Evolutionary conservation across 2,888 invertebrate species (phyloP).

Genomic region (Opisthograptis luteolata): DNA sequence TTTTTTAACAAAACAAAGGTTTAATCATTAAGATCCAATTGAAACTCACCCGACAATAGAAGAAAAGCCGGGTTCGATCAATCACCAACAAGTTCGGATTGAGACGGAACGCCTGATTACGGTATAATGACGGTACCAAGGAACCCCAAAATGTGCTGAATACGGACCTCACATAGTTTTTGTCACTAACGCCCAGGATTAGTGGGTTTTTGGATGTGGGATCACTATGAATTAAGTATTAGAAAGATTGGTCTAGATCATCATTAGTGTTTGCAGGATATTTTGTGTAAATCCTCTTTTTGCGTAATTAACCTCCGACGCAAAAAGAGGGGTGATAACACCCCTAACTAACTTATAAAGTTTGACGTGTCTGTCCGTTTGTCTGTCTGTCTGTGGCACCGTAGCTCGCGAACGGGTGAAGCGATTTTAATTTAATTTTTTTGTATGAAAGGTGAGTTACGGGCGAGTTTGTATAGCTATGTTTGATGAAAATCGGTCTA

Average conservation of each 20-base stretch:
- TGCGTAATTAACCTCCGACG: too few species aligned
- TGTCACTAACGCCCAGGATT: conserved; percentile 13
- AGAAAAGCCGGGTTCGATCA: conserved; percentile 45
- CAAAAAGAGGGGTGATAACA: too few species aligned
- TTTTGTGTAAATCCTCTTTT: too few species aligned
- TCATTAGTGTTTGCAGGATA: background rate
- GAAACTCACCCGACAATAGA: conserved; percentile 35
- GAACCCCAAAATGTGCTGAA: conserved; percentile 38
- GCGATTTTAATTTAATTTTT: too few species aligned
- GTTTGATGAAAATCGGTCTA: too few species aligned
- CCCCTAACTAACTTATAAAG: too few species aligned
- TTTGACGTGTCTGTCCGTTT: too few species aligned
- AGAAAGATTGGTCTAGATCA: background rate
- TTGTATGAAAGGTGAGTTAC: too few species aligned
- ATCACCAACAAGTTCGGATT: conserved; percentile 51
- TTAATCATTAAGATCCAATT: conserved; percentile 33
- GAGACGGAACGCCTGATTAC: conserved; percentile 55
- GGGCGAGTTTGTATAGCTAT: too few species aligned
- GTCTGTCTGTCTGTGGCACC: too few species aligned
- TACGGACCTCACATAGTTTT: conserved; percentile 32
- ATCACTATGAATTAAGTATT: conserved; percentile 7
- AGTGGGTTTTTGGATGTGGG: background rate
- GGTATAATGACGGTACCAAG: conserved; percentile 48
- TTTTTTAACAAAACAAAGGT: background rate
- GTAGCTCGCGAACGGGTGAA: too few species aligned